Evolutionary conservation across 2,888 invertebrate species (phyloP), one percentile per base, ranked within the genome.

Genomic region (Aphodius granarius): DNA sequence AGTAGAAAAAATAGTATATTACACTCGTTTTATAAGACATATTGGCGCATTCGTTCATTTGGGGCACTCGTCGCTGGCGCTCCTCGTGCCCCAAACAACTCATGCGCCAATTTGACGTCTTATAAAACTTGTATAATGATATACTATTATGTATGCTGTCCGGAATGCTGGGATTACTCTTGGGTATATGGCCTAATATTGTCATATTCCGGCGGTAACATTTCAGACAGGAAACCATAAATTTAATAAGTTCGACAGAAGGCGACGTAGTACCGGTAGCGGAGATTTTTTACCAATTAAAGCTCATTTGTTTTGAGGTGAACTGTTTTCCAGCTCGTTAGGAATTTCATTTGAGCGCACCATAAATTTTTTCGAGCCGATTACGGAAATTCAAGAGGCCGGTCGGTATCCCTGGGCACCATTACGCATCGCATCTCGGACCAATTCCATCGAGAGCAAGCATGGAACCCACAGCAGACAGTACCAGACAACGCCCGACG

Each of bases 281-380:
- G 43, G 43, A 43, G 43, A 43, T 43, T 43, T 43, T 43, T 43
- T 43, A 43, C 43, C 43, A 43, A 43, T 43, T 43, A 43, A 43
- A 13, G 43, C 43, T 43, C 43, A 43, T 43, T 43, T 43, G 43
- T 43, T 43, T 43, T 43, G 43, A 43, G 43, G 43, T 43, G 43
- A 43, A 43, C 43, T 43, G 43, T 43, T 43, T 43, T 43, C 43
- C 43, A 43, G 43, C 43, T 43, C 43, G 43, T 43, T 43, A 43
- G 43, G 43, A 43, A 43, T 43, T 43, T 43, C 43, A 43, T 43
- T 43, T 43, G 43, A 43, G 43, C 68, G 63, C 63, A 19, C 72
- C 63, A 23, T 20, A 62, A 16, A 72, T 72, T 72, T n/a, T 16
- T 21, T 21, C 43, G 62, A 62, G 19, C 62, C 72, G 72, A 72